Conservation (phyloP, 2,888 invertebrate species). For the Lamellibrachia columna region DNA sequence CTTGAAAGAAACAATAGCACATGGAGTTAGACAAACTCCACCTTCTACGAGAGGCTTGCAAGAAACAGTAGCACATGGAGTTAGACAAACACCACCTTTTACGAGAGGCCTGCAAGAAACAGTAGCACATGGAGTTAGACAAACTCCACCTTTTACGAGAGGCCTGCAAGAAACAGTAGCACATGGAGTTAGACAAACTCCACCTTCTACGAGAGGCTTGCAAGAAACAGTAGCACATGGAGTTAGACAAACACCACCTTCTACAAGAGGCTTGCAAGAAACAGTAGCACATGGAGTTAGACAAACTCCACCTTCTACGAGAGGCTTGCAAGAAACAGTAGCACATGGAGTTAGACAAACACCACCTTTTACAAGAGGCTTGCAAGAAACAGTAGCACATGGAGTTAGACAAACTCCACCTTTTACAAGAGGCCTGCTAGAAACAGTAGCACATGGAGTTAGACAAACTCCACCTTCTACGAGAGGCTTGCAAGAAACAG, state of each 20-base stretch:
- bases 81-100: constrained; percentile 68
- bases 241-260: not conserved
- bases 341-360: no score
- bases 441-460: not conserved
- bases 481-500: no score
- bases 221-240: not conserved
- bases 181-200: not conserved
- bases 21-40: not conserved
- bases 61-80: not conserved
- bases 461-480: not conserved
- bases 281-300: not conserved
- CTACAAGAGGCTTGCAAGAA: not conserved
- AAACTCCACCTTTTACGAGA: not conserved
- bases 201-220: no score
- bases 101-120: constrained; percentile 47
- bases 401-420: no score
- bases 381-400: no score
- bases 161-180: not conserved
- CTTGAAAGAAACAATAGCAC: not conserved
- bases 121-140: not conserved
- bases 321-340: no score
- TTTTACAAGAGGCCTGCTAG: not conserved
- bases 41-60: not conserved
- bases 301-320: not conserved
- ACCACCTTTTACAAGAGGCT: no score